Conservation (phyloP, 2,888 invertebrate genomes). For the Ditylenchus weischeri region DNA sequence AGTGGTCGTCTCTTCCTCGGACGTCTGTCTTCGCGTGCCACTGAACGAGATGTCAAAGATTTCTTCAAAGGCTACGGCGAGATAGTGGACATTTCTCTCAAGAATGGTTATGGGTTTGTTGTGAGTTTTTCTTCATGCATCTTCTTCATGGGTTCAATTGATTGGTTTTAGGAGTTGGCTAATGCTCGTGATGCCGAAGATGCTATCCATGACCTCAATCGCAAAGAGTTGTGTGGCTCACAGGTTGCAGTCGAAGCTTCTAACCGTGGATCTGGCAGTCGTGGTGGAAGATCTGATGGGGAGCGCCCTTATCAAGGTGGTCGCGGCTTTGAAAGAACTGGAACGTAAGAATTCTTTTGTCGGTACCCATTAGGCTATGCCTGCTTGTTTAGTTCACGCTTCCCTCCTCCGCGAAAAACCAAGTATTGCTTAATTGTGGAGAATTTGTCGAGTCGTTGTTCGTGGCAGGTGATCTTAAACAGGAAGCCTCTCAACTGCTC, state of each 20-base stretch:
- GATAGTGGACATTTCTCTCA: constrained; percentile 85
- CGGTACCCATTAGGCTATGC: too few species aligned
- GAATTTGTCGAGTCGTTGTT: constrained; percentile 92
- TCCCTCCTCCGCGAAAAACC: constrained; percentile 81
- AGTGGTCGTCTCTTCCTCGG: constrained; percentile 70
- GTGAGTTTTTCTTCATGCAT: constrained; percentile 63
- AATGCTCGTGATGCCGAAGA: constrained; percentile 44
- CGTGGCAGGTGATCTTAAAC: constrained; percentile 93
- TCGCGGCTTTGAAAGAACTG: neutral
- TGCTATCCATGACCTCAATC: constrained; percentile 62
- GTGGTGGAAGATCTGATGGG: constrained; percentile 21
- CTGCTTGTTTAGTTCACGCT: too few species aligned
- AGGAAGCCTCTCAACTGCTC: too few species aligned
- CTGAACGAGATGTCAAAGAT: constrained; percentile 88
- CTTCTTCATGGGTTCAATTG: neutral
- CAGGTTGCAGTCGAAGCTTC: constrained; percentile 55
- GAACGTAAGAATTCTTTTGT: constrained; percentile 73
- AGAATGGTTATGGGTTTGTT: constrained; percentile 96
- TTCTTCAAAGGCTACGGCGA: constrained; percentile 93
- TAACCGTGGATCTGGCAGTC: constrained; percentile 35
- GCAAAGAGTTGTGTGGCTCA: constrained; percentile 62
- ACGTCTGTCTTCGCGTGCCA: constrained; percentile 72
- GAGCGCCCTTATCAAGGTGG: constrained; percentile 10
- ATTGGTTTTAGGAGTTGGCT: constrained; percentile 61
- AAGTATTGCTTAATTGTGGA: constrained; percentile 93